phyloP scores from a whole-genome alignment of 2,797 vertebrate genomes.

The Hozukius guyotensis region DNA sequence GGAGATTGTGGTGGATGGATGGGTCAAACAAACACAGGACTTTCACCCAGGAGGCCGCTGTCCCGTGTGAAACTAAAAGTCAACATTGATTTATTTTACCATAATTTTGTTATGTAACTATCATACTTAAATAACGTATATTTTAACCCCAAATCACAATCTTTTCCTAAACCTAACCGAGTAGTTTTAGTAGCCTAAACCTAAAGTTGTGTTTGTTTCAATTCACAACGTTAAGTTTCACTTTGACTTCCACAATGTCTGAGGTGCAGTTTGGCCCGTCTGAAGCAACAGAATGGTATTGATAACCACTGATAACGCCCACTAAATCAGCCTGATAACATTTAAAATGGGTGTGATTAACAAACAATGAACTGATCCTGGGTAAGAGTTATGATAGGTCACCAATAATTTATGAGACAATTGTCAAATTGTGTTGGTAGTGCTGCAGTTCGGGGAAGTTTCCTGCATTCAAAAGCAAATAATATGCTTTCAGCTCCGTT shows the following conservation, averaged over 20 bases:
- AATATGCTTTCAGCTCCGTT: not conserved
- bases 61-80: not conserved
- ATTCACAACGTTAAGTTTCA: not conserved
- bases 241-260: too few species aligned
- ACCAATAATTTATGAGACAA: not conserved
- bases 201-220: not conserved
- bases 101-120: not conserved
- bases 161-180: too few species aligned
- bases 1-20: not conserved
- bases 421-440: not conserved
- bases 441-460: not conserved
- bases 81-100: not conserved
- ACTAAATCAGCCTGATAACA: not conserved
- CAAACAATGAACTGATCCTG: not conserved
- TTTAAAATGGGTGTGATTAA: not conserved
- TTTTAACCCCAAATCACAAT: too few species aligned
- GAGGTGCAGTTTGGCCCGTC: not conserved
- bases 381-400: not conserved
- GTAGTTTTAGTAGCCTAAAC: not conserved
- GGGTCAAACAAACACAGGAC: not conserved
- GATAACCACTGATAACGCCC: not conserved
- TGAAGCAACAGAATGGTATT: not conserved
- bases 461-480: not conserved
- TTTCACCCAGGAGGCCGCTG: not conserved
- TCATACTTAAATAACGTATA: not conserved